phyloP scores from a whole-genome alignment of 2,113 vertebrate genomes.

The Erpornis zantholeuca region DNA sequence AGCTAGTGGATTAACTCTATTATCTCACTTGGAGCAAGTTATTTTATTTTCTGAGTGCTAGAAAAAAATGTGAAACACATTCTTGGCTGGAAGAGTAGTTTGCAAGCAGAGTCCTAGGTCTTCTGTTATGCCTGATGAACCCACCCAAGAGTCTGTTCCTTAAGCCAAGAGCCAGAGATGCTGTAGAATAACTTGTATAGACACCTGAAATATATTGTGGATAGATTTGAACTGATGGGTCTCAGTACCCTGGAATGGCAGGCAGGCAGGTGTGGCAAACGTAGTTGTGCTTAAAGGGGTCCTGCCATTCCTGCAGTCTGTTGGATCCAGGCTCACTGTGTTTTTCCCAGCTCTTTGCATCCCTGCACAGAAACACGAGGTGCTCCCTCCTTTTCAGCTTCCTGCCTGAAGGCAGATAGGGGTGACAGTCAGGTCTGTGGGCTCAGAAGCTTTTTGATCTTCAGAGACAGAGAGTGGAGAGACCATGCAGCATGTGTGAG shows the following conservation, averaged over 20 bases:
- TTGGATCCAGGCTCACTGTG: not conserved
- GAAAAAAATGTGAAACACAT: not conserved
- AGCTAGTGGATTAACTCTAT: not conserved
- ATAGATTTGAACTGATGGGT: not conserved
- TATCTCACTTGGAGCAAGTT: not conserved
- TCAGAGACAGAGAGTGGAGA: not conserved
- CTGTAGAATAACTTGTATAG: not conserved
- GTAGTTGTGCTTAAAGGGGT: not conserved
- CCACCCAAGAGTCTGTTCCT: not conserved
- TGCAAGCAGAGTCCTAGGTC: not conserved
- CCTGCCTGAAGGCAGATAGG: not conserved
- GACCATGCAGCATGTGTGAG: fast-evolving
- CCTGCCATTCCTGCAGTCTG: not conserved
- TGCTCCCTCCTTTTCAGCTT: not conserved
- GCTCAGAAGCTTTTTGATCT: not conserved
- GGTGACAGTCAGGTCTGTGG: not conserved
- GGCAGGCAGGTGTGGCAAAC: not conserved
- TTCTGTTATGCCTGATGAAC: not conserved
- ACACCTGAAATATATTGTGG: fast-evolving
- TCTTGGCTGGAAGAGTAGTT: not conserved
- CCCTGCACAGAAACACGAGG: fast-evolving
- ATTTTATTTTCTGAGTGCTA: not conserved
- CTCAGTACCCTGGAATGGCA: not conserved
- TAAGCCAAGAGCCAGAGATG: not conserved
- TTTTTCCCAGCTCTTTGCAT: not conserved